These are phyloP conservation scores for Pachyramphus minor DNA, from an alignment of 2,113 vertebrate species.

Conservation along the genomic window DNA sequence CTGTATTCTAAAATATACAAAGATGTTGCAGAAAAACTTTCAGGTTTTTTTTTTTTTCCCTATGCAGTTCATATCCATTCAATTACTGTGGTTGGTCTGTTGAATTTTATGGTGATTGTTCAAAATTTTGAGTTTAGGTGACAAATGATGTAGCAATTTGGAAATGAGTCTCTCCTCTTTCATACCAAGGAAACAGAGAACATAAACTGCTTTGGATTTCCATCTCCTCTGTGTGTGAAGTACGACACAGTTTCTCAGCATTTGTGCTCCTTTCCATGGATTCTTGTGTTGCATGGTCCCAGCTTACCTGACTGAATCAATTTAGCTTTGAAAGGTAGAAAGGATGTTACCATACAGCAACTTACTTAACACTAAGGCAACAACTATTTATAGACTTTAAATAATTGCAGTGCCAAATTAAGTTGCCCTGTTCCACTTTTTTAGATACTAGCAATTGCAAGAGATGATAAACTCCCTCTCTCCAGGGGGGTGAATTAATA, in stretches of 20 bases:
- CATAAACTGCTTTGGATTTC: neutral
- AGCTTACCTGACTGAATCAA: neutral
- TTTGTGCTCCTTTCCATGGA: neutral
- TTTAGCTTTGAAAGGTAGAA: neutral
- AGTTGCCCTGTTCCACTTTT: slow-evolving; percentile 32
- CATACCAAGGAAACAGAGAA: neutral
- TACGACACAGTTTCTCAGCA: neutral
- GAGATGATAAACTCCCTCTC: slow-evolving; percentile 25
- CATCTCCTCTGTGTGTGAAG: neutral
- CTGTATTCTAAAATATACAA: neutral
- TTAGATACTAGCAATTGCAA: neutral
- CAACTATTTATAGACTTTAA: slow-evolving; percentile 49
- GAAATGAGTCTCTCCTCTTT: neutral
- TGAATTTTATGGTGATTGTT: neutral
- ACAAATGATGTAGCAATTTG: neutral
- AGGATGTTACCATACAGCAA: neutral
- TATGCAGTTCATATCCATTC: neutral
- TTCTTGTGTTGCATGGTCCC: neutral
- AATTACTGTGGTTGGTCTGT: neutral
- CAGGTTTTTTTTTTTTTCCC: neutral
- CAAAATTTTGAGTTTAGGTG: neutral
- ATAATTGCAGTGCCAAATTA: slow-evolving; percentile 43
- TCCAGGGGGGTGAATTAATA: slow-evolving; percentile 48
- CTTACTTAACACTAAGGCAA: slow-evolving; percentile 31
- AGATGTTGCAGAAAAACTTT: neutral